Evolutionary conservation across 2,888 invertebrate species (phyloP).

Genomic region (Torymus texanus): DNA sequence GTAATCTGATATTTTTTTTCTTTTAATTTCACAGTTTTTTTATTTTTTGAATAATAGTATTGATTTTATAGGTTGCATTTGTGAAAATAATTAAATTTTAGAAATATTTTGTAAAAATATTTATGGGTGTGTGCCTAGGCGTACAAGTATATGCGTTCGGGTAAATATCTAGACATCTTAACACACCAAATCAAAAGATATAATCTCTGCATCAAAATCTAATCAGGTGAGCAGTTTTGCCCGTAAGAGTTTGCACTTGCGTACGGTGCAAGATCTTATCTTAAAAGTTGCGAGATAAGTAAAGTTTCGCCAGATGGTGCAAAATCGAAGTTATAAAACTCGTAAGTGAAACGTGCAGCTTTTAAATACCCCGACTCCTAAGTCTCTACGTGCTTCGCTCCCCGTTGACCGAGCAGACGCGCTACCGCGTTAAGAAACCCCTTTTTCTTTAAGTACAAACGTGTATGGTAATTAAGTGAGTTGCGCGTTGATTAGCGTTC

Average conservation of each 20-base stretch:
- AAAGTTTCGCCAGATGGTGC: constrained; percentile 52
- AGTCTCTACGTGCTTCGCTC: neutral
- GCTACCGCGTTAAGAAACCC: neutral
- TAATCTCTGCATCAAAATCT: constrained; percentile 46
- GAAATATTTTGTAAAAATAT: too few relatives aligned
- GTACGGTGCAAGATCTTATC: constrained; percentile 15
- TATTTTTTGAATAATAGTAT: too few relatives aligned
- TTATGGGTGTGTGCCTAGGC: too few relatives aligned
- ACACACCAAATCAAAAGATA: constrained; percentile 33
- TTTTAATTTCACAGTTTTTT: too few relatives aligned
- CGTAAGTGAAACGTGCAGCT: constrained; percentile 44
- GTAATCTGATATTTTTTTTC: too few relatives aligned
- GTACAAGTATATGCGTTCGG: too few relatives aligned
- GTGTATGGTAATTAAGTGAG: constrained; percentile 4
- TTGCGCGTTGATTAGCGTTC: neutral
- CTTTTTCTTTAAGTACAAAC: constrained; percentile 4
- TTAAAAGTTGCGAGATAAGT: constrained; percentile 45
- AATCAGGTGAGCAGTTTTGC: constrained; percentile 37
- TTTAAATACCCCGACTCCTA: constrained; percentile 32
- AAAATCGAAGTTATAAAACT: constrained; percentile 49
- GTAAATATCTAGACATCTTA: neutral
- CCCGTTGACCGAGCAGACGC: too few relatives aligned
- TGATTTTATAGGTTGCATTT: too few relatives aligned
- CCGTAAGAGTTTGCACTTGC: neutral
- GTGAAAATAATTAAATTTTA: too few relatives aligned